Evolutionary conservation across 2,888 invertebrate species (phyloP), one percentile per base, ranked within the genome.

Genomic region (Cantharis nigra): DNA sequence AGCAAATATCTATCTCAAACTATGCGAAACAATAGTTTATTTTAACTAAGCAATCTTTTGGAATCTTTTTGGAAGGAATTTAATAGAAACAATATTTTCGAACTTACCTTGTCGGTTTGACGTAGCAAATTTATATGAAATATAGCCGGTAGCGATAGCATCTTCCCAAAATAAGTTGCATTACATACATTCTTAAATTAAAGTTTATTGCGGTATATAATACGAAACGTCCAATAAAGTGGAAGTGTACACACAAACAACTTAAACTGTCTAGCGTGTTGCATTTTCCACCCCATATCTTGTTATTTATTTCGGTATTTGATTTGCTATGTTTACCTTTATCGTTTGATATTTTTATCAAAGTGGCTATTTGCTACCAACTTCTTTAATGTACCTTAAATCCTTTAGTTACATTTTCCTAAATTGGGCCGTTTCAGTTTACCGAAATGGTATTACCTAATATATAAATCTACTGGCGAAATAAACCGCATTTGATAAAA

Each of bases 251-350:
- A 81, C 82, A 85, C 85, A 86, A 86, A 85, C 85, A 86, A 85
- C 83, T 84, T 83, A 84, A 85, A 85, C 83, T 83, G 83, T 84
- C 84, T 82, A 78, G 82, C 79, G 77, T 81, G 82, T 81, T 85
- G 83, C 84, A 85, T 84, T 85, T 86, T 85, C 85, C 85, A 84
- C 83, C 82, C 85, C 85, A 85, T 86, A 85, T 85, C 85, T 84
- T 83, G 81, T 85, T 85, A 86, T 85, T 85, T 86, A 85, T 83
- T 76, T 80, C 81, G 79, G 82, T 80, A 82, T 85, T 85, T 85
- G 85, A 85, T 85, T 84, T 85, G 82, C 81, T 77, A 78, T 84
- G 83, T 85, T 84, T 84, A 83, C 82, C 78, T 81, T 79, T 79
- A 72, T 76, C 79, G 77, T 73, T 79, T 77, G 74, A 49, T 49